phyloP scores from a whole-genome alignment of 2,113 vertebrate genomes.

The Platysteira castanea region DNA sequence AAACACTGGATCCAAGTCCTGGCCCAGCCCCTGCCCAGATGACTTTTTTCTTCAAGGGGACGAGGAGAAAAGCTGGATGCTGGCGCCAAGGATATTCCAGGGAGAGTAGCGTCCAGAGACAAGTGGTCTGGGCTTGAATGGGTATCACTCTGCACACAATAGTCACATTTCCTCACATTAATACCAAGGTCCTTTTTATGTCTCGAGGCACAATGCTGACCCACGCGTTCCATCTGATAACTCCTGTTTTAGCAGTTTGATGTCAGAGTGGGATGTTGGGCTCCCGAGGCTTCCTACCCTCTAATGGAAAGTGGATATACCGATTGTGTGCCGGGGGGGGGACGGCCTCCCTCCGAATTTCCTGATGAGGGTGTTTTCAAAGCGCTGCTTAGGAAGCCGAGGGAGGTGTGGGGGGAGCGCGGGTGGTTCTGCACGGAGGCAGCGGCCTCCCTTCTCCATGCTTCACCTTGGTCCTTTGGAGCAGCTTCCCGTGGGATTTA shows the following conservation, averaged over 20 bases:
- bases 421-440: neutral
- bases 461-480: neutral
- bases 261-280: slow-evolving; percentile 49
- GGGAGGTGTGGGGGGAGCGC: neutral
- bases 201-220: slow-evolving; percentile 67
- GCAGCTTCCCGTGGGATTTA: rapidly evolving
- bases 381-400: neutral
- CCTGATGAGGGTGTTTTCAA: slow-evolving; percentile 32
- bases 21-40: neutral
- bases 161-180: slow-evolving; percentile 72
- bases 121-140: slow-evolving; percentile 67
- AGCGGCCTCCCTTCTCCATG: rapidly evolving
- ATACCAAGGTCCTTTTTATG: slow-evolving; percentile 65
- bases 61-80: neutral
- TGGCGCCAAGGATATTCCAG: slow-evolving; percentile 71
- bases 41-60: slow-evolving; percentile 6
- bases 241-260: slow-evolving; percentile 69
- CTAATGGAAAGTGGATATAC: slow-evolving; percentile 55
- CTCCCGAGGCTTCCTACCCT: slow-evolving; percentile 45
- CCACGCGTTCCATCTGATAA: slow-evolving; percentile 63
- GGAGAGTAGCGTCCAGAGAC: slow-evolving; percentile 66
- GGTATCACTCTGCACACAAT: slow-evolving; percentile 67
- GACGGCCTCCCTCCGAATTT: slow-evolving; percentile 10
- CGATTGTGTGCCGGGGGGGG: neutral
- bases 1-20: neutral